Conservation (phyloP, 2,888 invertebrate genomes). For the Seira sanloemensis region DNA sequence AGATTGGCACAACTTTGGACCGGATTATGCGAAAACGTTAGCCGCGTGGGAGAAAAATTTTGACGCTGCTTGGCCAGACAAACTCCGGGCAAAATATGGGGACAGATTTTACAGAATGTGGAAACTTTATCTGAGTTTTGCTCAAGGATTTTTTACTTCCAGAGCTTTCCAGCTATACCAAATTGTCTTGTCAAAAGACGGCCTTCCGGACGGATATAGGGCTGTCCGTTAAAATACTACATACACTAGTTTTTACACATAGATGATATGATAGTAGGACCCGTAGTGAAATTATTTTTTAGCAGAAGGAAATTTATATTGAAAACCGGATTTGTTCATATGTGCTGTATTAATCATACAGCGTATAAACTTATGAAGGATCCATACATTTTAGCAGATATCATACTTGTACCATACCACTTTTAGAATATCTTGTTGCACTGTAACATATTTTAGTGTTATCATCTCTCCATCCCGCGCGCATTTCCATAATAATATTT, state of each 20-base stretch:
- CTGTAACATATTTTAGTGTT: background rate
- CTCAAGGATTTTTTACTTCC: slow-evolving; percentile 49
- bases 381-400: background rate
- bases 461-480: background rate
- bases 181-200: slow-evolving; percentile 65
- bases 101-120: slow-evolving; percentile 69
- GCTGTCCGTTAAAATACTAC: slow-evolving; percentile 55
- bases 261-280: no score
- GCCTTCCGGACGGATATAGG: slow-evolving; percentile 62
- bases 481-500: slow-evolving; percentile 9
- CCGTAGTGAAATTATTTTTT: background rate
- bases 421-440: slow-evolving; percentile 1
- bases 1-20: slow-evolving; percentile 63
- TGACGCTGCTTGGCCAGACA: slow-evolving; percentile 65
- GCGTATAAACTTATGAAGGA: background rate
- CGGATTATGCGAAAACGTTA: slow-evolving; percentile 64
- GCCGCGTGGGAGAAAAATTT: slow-evolving; percentile 66
- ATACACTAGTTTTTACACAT: no score
- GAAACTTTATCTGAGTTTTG: slow-evolving; percentile 62
- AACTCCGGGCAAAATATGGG: slow-evolving; percentile 56
- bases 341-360: background rate
- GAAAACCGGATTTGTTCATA: slow-evolving; percentile 6
- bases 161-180: slow-evolving; percentile 59
- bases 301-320: slow-evolving; percentile 12
- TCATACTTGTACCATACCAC: slow-evolving; percentile 2